Conservation (phyloP, 2,113 vertebrate genomes). For the Sclerurus mexicanus region DNA sequence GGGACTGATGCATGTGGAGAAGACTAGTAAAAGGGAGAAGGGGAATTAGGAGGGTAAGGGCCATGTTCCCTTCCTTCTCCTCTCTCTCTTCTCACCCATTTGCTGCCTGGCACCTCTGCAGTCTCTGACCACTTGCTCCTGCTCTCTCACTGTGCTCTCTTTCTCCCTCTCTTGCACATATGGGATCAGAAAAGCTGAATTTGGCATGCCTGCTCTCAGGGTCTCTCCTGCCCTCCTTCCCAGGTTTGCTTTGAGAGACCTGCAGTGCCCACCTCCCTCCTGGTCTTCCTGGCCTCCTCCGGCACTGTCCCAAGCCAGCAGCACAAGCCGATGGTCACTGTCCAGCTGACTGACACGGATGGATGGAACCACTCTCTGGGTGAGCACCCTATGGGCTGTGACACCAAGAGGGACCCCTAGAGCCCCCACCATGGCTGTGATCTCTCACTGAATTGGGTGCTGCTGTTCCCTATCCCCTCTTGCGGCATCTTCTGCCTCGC, state of each 20-base stretch:
- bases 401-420: not conserved
- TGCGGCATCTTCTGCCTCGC: not conserved
- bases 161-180: not conserved
- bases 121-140: not conserved
- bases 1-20: not conserved
- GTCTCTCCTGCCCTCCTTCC: not conserved
- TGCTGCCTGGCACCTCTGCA: not conserved
- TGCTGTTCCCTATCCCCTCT: not conserved
- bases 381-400: conserved; percentile 54
- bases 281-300: conserved; percentile 87
- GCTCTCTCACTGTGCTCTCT: fast-evolving
- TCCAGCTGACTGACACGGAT: conserved; percentile 78
- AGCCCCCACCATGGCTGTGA: fast-evolving
- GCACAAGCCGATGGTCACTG: conserved; percentile 72
- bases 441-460: not conserved
- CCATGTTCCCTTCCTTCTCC: not conserved
- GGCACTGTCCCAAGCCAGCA: conserved; percentile 72
- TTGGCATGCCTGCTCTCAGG: not conserved
- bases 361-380: conserved; percentile 86
- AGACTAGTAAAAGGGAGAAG: not conserved
- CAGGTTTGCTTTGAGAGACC: conserved; percentile 88
- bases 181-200: not conserved
- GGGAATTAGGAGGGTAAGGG: not conserved
- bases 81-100: not conserved
- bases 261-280: conserved; percentile 81